Conservation (phyloP, 1,140 invertebrate species). For the Glossosoma conforme region DNA sequence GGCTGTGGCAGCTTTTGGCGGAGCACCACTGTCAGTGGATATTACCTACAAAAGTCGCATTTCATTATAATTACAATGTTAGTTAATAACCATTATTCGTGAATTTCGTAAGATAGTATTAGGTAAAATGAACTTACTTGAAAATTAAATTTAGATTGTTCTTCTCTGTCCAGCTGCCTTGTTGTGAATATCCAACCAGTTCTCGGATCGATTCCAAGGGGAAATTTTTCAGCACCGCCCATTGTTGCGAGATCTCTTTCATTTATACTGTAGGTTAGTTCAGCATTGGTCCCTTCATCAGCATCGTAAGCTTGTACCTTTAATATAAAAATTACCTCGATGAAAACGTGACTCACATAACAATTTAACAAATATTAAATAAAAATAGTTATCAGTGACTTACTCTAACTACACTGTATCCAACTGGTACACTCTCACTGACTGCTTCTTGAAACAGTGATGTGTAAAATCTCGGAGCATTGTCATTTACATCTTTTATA, state of each 20-base stretch:
- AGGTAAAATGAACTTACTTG: constrained; percentile 43
- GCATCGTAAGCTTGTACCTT: constrained; percentile 87
- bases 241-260: constrained; percentile 60
- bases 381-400: constrained; percentile 31
- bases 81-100: background rate
- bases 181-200: constrained; percentile 90
- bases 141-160: constrained; percentile 76
- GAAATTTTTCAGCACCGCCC: constrained; percentile 66
- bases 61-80: constrained; percentile 19
- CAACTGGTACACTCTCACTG: constrained; percentile 82
- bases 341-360: constrained; percentile 4
- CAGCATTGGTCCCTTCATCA: constrained; percentile 81
- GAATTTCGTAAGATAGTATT: background rate
- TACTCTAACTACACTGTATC: constrained; percentile 74
- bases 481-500: constrained; percentile 92
- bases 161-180: constrained; percentile 83
- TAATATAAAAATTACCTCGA: constrained; percentile 33
- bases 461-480: constrained; percentile 86
- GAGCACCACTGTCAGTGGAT: constrained; percentile 80
- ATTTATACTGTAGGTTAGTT: constrained; percentile 72
- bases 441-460: constrained; percentile 91
- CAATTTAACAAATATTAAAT: constrained; percentile 9
- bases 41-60: constrained; percentile 57
- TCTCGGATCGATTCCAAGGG: constrained; percentile 74
- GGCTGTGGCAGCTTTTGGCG: constrained; percentile 77